Base-by-base conservation (phyloP, 2,113 vertebrate genomes). In the Pseudorhombus dupliciocellatus region DNA sequence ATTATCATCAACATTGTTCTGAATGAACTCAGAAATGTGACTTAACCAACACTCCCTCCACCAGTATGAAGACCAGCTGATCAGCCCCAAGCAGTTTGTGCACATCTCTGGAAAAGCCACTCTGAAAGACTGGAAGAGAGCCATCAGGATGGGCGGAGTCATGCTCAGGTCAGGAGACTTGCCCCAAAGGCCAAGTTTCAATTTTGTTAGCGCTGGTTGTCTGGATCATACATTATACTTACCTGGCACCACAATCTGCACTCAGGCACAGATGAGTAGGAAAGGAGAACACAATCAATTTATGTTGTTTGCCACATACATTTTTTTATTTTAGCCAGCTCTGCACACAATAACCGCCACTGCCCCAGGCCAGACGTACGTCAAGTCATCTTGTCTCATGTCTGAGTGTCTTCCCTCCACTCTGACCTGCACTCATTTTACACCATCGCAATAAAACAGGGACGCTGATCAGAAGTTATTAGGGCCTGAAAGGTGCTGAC, bases 31-130 rank as follows among this genome's bases (percentile, higher is more conserved):
- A 21, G 1, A n/a, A 2, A 28, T 12, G 0, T 65, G 6, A 25
- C 9, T 40, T 53, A n/a, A 48, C 26, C 24, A 11, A 10, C 25
- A 0, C 26, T 67, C 25, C 60, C 73, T 54, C 72, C 83, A 11
- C 83, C 2, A 99, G 97, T 99, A 96, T 90, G 96, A 97, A 85
- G 96, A 98, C 73, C 96, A 98, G 40, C 89, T 99, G 83, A 99
- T 99, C 83, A 99, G 97, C 81, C 97, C 97, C 0, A 99, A 99
- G 90, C 96, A 99, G 90, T 99, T 99, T 91, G 97, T 99, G 80
- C 96, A 98, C 86, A 92, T 99, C 84, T 97, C 97, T 80, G 97
- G 97, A 66, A 99, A 99, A 85, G 97, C 97, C 64, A 99, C 97
- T 4, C 87, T 99, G 63, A 99, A 99, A 81, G 97, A 99, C 83